phyloP scores from a whole-genome alignment of 92 coral and sea anemone species.

The Zoanthus sociatus region DNA sequence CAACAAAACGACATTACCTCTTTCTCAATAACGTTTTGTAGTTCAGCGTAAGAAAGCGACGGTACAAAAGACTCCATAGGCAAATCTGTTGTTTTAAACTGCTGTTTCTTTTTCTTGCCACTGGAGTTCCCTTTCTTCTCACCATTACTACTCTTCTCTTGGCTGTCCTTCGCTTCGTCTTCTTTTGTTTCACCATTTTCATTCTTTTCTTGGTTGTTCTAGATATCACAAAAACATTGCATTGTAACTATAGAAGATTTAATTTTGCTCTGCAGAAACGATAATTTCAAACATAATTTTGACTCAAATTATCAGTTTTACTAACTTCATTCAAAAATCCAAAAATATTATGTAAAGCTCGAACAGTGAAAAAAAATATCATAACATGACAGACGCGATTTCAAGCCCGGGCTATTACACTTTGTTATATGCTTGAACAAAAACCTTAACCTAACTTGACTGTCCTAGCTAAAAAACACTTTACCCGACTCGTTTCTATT shows the following conservation, averaged over 20 bases:
- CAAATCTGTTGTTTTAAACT: slow-evolving; percentile 83
- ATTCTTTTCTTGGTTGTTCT: slow-evolving; percentile 48
- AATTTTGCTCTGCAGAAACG: background rate
- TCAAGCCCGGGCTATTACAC: too few relatives aligned
- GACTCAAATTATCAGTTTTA: too few relatives aligned
- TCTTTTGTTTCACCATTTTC: slow-evolving; percentile 59
- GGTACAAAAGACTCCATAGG: slow-evolving; percentile 77
- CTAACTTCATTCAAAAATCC: too few relatives aligned
- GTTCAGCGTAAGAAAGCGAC: slow-evolving; percentile 62
- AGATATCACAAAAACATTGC: background rate
- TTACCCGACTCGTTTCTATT: too few relatives aligned
- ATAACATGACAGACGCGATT: too few relatives aligned
- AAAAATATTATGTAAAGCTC: too few relatives aligned
- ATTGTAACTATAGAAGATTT: background rate
- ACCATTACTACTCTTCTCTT: slow-evolving; percentile 23
- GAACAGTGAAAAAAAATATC: too few relatives aligned
- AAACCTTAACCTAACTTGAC: too few relatives aligned
- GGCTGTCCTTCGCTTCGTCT: slow-evolving; percentile 51
- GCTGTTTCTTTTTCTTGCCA: slow-evolving; percentile 91
- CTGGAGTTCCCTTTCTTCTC: slow-evolving; percentile 73
- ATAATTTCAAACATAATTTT: background rate
- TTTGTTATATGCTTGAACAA: too few relatives aligned
- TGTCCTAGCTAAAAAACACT: too few relatives aligned
- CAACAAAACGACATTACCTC: slow-evolving; percentile 65
- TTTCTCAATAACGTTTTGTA: slow-evolving; percentile 75